phyloP scores from a whole-genome alignment of 2,888 invertebrate genomes.

The Hirtodrosophila confusa region DNA sequence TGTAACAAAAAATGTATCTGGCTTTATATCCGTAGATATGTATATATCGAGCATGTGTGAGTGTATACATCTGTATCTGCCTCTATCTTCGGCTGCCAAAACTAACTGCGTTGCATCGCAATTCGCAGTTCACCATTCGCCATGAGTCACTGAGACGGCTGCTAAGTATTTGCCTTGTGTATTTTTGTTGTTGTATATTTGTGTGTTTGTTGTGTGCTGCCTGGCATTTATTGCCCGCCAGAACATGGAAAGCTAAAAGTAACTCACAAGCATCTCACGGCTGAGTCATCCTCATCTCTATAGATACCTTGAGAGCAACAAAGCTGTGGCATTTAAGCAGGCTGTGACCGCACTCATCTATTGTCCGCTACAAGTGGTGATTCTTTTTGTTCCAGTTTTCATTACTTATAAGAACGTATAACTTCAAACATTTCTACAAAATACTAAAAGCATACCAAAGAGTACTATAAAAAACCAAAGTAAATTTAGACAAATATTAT shows the following conservation, averaged over 20 bases:
- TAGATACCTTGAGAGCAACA: slow-evolving; percentile 14
- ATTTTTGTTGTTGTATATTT: slow-evolving; percentile 1
- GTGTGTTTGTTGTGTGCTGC: slow-evolving; percentile 11
- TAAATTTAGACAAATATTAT: too few relatives aligned
- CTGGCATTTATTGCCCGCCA: slow-evolving; percentile 47
- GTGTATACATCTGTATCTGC: slow-evolving; percentile 6
- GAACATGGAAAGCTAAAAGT: slow-evolving; percentile 53
- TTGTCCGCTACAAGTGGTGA: too few relatives aligned
- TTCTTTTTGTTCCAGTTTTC: background rate
- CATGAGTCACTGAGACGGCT: slow-evolving; percentile 40
- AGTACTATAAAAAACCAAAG: too few relatives aligned
- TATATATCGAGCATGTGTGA: slow-evolving; percentile 1
- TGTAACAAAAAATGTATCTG: slow-evolving; percentile 23
- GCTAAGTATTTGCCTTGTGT: slow-evolving; percentile 30
- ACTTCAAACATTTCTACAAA: too few relatives aligned
- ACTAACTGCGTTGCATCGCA: slow-evolving; percentile 52
- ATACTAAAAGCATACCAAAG: too few relatives aligned
- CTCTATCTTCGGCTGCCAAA: slow-evolving; percentile 40
- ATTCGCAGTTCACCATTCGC: slow-evolving; percentile 32
- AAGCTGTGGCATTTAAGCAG: background rate
- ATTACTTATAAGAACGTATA: background rate
- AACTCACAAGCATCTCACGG: slow-evolving; percentile 32
- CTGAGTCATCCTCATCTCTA: slow-evolving; percentile 38
- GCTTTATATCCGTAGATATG: slow-evolving; percentile 1
- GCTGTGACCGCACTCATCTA: slow-evolving; percentile 2